Conservation (phyloP, 2,888 invertebrate genomes). For the Myopa testacea region DNA sequence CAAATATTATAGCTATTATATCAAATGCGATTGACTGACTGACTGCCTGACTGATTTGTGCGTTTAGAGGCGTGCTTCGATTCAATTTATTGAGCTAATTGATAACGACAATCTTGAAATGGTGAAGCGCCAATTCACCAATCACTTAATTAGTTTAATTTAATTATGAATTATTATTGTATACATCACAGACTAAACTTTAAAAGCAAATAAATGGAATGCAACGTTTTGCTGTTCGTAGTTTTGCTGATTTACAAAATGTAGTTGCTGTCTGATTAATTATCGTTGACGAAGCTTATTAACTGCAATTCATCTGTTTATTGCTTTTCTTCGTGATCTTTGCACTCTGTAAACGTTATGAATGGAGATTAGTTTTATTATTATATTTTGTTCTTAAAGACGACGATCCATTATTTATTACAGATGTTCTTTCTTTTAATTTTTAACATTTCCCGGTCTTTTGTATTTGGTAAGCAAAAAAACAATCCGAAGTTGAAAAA, state of each 20-base stretch:
- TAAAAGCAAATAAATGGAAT: neutral
- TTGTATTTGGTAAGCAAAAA: too few species aligned
- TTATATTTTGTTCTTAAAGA: too few species aligned
- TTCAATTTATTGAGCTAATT: neutral
- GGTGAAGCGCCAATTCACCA: neutral
- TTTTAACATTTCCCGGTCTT: too few species aligned
- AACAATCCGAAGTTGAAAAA: too few species aligned
- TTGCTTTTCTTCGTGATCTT: neutral
- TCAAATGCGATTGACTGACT: neutral
- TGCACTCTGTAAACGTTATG: conserved; percentile 6
- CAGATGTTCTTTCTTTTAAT: too few species aligned
- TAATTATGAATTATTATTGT: neutral
- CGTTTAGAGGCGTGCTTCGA: neutral
- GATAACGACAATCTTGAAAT: neutral
- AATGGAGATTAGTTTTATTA: too few species aligned
- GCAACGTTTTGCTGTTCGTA: neutral
- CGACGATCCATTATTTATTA: too few species aligned
- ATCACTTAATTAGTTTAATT: too few species aligned
- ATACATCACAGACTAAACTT: neutral
- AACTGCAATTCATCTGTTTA: neutral
- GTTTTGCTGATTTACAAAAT: neutral
- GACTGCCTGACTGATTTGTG: neutral
- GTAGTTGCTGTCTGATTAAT: neutral
- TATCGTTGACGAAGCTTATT: neutral
- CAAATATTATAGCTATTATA: neutral